phyloP scores from a whole-genome alignment of 2,797 vertebrate genomes.

The Uromys caudimaculatus region DNA sequence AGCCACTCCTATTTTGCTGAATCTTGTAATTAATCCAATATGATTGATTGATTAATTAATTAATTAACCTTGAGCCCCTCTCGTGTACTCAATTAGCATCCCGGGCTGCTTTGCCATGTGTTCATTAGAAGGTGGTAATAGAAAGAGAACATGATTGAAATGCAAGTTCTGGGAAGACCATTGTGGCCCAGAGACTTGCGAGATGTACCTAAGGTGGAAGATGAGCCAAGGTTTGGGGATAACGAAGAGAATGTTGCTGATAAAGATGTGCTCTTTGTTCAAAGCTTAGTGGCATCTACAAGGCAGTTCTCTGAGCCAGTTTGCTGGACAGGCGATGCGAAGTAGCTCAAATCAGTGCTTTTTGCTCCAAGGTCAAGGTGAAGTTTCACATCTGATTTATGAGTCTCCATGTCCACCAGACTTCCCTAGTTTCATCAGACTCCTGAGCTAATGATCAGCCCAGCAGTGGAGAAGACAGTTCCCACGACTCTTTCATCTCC shows the following conservation, averaged over 20 bases:
- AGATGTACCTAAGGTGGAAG: constrained; percentile 13
- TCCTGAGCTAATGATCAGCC: neutral
- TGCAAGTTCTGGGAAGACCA: neutral
- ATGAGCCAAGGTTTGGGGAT: neutral
- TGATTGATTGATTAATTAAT: constrained; percentile 19
- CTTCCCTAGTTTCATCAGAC: constrained; percentile 21
- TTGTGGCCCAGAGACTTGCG: neutral
- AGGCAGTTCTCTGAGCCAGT: constrained; percentile 61
- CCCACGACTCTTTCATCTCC: neutral
- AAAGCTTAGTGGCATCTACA: constrained; percentile 11
- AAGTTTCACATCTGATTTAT: constrained; percentile 52
- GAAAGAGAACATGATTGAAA: constrained; percentile 1
- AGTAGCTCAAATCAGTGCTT: neutral
- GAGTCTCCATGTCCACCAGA: constrained; percentile 28
- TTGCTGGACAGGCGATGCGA: constrained; percentile 8
- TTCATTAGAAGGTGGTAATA: neutral
- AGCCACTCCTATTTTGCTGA: neutral
- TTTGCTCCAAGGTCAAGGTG: constrained; percentile 49
- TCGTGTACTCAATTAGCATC: neutral
- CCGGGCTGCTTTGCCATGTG: neutral
- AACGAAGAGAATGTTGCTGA: neutral
- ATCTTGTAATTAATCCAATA: constrained; percentile 11
- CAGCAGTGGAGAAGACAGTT: constrained; percentile 43
- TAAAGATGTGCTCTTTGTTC: constrained; percentile 23
- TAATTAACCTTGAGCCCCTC: neutral